A percentile compares a stretch with the other conserved stretches of the same genome.
phyloP scores from a whole-genome alignment of 2,113 vertebrate species.

The Psilopogon haemacephalus region DNA sequence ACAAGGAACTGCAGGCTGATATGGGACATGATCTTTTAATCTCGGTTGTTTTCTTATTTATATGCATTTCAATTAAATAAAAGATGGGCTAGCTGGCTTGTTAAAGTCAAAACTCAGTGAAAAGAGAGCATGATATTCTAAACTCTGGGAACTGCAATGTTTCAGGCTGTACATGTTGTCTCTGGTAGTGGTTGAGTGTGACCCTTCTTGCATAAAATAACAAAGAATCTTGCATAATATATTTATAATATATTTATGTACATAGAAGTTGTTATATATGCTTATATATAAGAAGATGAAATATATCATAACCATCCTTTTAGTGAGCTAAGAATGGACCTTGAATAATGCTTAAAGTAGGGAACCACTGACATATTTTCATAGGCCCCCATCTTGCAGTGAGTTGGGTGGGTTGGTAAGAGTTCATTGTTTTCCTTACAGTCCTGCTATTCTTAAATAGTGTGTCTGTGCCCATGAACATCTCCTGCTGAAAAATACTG shows the following conservation, averaged over 20 bases:
- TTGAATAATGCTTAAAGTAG: background rate
- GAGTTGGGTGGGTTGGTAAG: background rate
- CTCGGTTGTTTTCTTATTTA: background rate
- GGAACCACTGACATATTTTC: background rate
- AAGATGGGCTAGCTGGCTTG: background rate
- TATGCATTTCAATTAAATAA: background rate
- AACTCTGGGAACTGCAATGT: background rate
- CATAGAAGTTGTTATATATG: too few relatives aligned
- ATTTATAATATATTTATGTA: too few relatives aligned
- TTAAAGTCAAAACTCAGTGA: background rate
- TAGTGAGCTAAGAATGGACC: background rate
- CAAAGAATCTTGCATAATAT: too few relatives aligned
- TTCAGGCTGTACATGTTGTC: background rate
- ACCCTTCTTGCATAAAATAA: background rate
- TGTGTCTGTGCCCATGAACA: background rate
- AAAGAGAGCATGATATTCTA: background rate
- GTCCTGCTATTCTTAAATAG: background rate
- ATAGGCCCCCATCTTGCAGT: background rate
- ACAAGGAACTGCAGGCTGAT: background rate
- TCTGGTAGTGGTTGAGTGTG: background rate
- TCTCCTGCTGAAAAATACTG: background rate
- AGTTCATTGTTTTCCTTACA: background rate
- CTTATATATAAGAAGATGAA: too few relatives aligned
- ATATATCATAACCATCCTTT: background rate
- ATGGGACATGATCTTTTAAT: background rate